Evolutionary conservation across 2,113 vertebrate species (phyloP).

Genomic region (Uria lomvia): DNA sequence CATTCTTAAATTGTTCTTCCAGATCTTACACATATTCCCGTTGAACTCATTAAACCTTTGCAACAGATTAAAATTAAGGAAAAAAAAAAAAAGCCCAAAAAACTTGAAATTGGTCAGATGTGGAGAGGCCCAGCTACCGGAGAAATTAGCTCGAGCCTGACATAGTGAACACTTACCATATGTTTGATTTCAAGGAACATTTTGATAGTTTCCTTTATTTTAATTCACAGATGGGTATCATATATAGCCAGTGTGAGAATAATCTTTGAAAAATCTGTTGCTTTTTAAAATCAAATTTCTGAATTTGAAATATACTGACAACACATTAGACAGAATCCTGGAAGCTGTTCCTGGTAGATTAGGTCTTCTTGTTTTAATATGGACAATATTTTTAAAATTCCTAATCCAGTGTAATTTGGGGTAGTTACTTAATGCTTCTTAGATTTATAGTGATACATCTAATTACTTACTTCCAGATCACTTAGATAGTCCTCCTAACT

Average conservation of each 20-base stretch:
- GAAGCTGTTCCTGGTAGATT: neutral
- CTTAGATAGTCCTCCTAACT: neutral
- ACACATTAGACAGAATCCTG: constrained; percentile 10
- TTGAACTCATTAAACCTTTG: constrained; percentile 6
- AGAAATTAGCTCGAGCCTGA: constrained; percentile 19
- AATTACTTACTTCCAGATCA: constrained; percentile 1
- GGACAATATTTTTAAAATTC: neutral
- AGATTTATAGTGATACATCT: neutral
- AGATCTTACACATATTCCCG: neutral
- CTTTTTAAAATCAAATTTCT: constrained; percentile 69
- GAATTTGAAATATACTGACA: constrained; percentile 49
- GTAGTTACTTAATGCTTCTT: neutral
- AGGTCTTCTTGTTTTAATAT: constrained; percentile 14
- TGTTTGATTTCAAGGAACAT: constrained; percentile 71
- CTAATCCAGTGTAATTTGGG: neutral
- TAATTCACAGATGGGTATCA: constrained; percentile 64
- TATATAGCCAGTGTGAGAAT: constrained; percentile 47
- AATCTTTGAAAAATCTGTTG: constrained; percentile 60
- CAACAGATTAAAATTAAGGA: constrained; percentile 22
- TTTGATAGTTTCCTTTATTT: constrained; percentile 70
- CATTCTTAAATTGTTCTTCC: constrained; percentile 6
- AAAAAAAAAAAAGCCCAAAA: neutral
- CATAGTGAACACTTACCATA: constrained; percentile 47
- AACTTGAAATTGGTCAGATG: constrained; percentile 30
- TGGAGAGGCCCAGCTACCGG: constrained; percentile 33